Base-by-base conservation (phyloP, 2,888 invertebrate genomes). In the Brenthis hecate region DNA sequence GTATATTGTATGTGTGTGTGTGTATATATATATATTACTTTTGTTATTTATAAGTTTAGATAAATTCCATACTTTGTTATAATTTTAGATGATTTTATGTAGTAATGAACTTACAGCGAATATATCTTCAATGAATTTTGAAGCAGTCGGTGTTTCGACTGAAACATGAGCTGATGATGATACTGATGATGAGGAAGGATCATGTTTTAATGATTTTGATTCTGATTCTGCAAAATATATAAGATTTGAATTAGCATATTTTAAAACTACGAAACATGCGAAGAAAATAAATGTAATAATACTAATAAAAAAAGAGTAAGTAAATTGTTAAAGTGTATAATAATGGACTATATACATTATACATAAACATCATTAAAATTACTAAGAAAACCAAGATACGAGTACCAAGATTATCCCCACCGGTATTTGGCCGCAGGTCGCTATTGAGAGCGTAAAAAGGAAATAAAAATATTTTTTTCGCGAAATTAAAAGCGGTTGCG, bases 41-140 rank as follows among this genome's bases (percentile, higher is more conserved):
- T 19, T 19, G 1, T 19, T 19, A 19, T 19, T 19, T 19, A 19
- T 19, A 19, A 19, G 11, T 43, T 43, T 43, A 43, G 11, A 43
- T 43, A 43, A 43, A 43, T 11, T 11, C 36, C 36, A 43, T 19
- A 19, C 19, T 43, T 43, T 43, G 14, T 23, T 54, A 28, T 28
- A 23, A 14, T 23, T 23, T 54, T 4, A 14, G 54, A 23, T 28
- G 28, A 6, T 54, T 54, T 54, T 14, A 53, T 16, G 69, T 74
- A 78, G 72, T 66, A 56, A 82, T 87, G 84, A 83, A 92, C 92
- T 92, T 89, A 92, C 92, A 75, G 92, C 85, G 73, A 92, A 85
- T 65, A 92, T 89, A 73, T 87, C 91, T 73, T 86, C 90, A 77
- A 92, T 84, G 74, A 92, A 76, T 82, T 86, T 85, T 65, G 91